Base-by-base conservation (phyloP, 2,113 vertebrate species). In the Ptyas mucosa region DNA sequence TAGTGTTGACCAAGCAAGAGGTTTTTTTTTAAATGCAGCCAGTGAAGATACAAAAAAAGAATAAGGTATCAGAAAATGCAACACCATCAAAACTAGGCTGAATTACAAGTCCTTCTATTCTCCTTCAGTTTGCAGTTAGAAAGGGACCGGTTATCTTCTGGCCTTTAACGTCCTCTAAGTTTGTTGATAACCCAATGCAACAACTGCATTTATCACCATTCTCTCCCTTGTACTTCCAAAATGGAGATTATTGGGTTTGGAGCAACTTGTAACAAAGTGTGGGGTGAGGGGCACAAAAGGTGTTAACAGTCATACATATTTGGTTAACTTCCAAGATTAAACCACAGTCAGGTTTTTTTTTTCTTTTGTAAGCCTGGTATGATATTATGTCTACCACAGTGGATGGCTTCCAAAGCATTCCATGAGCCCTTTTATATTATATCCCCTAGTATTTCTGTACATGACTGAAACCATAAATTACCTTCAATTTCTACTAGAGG, bases 401-500 rank as follows among this genome's bases (percentile, higher is more conserved):
- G 43, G 7, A 5, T 51, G 26, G 26, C 3, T 26, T 21, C 0
- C 46, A 8, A 91, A 91, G 52, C 1, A 81, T 5, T 54, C 69
- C n/a, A 39, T 21, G 75, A 81, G 18, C 34, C 75, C 34, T 81
- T 81, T 81, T 39, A 81, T 81, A 61, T 81, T 39, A 81, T 81
- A 61, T 81, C 21, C 9, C 1, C 49, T 21, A 89, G 18, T 53
- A 90, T 52, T 54, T 88, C 23, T 86, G 54, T 29, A 85, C 52
- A 49, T 10, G 52, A 12, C 34, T 43, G 29, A 21, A 61, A 8
- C 26, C 6, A 34, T 34, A 8, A 43, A 85, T 92, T 98, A 99
- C 99, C 99, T 98, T 99, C 99, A 95, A 99, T 99, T 96, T 99
- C 99, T 94, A 99, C 99, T 94, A 99, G 97, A 34, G 99, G 99